Evolutionary conservation across 1,140 invertebrate species (phyloP).

Genomic region (Temnothorax longispinosus): DNA sequence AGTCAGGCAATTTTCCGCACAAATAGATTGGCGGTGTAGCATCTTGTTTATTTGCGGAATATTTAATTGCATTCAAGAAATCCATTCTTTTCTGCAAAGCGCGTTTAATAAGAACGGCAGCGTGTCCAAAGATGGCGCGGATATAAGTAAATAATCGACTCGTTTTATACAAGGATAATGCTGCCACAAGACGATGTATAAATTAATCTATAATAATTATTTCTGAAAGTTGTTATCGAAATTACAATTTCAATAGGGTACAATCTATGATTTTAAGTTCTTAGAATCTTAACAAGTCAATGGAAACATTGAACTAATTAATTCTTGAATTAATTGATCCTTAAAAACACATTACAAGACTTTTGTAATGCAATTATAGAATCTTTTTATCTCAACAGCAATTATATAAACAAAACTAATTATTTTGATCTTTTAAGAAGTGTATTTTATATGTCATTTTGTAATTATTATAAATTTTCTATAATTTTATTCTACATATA

Average conservation of each 20-base stretch:
- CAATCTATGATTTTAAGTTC: neutral
- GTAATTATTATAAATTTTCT: neutral
- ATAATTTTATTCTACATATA: neutral
- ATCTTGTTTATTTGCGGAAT: conserved; percentile 4
- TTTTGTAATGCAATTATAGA: neutral
- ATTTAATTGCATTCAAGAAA: conserved; percentile 44
- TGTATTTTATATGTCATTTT: neutral
- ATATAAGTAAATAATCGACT: conserved; percentile 12
- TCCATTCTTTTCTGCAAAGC: neutral
- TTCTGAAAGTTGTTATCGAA: neutral
- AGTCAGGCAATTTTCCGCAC: conserved; percentile 43
- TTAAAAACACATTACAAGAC: neutral
- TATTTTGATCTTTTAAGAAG: neutral
- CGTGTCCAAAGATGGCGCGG: neutral
- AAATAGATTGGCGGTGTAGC: conserved; percentile 3
- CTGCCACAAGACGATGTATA: neutral
- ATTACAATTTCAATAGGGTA: neutral
- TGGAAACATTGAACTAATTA: neutral
- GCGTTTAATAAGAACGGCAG: neutral
- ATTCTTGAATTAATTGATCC: neutral
- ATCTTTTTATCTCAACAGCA: neutral
- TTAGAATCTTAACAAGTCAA: neutral
- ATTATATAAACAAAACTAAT: neutral
- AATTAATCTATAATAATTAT: conserved; percentile 13
- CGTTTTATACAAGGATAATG: neutral